Percentiles rank a stretch among this genome's conserved stretches.
These are phyloP conservation scores for Drosophila kurseongensis DNA, from an alignment of 1,140 invertebrate genomes.

Conservation along the genomic window DNA sequence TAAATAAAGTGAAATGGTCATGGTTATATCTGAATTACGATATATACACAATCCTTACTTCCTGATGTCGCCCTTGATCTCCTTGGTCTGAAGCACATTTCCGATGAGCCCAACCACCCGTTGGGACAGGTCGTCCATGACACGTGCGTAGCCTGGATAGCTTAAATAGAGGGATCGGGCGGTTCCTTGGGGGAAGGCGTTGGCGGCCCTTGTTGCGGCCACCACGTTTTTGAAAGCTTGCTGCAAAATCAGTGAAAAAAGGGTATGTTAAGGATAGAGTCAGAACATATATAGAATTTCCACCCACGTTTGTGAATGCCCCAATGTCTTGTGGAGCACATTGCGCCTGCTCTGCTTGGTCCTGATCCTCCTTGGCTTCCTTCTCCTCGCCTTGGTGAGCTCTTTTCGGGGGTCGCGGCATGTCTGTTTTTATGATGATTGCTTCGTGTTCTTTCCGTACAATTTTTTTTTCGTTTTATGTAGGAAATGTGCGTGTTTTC, in stretches of 20 bases:
- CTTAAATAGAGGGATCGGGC: slow-evolving; percentile 90
- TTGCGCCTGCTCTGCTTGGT: not conserved
- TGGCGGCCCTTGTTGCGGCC: slow-evolving; percentile 88
- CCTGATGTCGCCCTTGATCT: slow-evolving; percentile 87
- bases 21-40: too few relatives aligned
- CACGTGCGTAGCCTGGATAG: slow-evolving; percentile 88
- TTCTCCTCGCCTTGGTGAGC: not conserved
- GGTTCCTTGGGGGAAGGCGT: slow-evolving; percentile 88
- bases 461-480: slow-evolving; percentile 25
- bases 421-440: slow-evolving; percentile 8
- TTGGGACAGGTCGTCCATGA: slow-evolving; percentile 87
- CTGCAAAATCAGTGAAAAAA: slow-evolving; percentile 18
- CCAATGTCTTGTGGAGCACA: slow-evolving; percentile 11
- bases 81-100: slow-evolving; percentile 87
- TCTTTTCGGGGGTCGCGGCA: slow-evolving; percentile 46
- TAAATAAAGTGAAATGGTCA: too few relatives aligned
- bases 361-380: not conserved
- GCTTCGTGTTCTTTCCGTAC: slow-evolving; percentile 15
- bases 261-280: not conserved
- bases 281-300: too few relatives aligned
- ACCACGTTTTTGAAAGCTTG: slow-evolving; percentile 79
- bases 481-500: slow-evolving; percentile 76
- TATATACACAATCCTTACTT: slow-evolving; percentile 38
- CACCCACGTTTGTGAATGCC: slow-evolving; percentile 57
- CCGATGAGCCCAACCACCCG: slow-evolving; percentile 86